Base-by-base conservation (phyloP, 2,113 vertebrate species). In the Scortum barcoo region DNA sequence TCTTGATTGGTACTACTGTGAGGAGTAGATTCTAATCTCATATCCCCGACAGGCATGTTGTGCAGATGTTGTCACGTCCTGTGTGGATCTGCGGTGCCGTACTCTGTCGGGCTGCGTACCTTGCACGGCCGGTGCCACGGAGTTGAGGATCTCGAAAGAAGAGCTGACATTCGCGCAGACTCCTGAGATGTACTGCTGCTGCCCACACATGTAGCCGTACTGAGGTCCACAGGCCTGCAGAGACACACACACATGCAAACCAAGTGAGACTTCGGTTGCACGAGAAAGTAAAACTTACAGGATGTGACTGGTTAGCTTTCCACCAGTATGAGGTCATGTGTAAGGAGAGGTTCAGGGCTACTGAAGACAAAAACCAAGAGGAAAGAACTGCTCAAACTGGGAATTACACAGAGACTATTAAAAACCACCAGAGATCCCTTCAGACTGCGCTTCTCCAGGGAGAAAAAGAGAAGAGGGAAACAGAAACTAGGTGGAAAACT, bases 161-260 rank as follows among this genome's bases (percentile, higher is more conserved):
- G 97, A 96, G 85, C 97, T 98, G 92, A 99, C 96, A 13, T 99
- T 97, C 10, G 97, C 96, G 67, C 98, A 99, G 79, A 99, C 96
- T 46, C 98, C 98, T 14, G 97, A 97, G 83, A 97, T 98, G 80
- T 97, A 99, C 92, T 97, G 97, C 92, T 97, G 89, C 80, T 95
- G 95, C 40, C 98, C 98, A 84, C 98, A 99, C 92, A 96, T 96
- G 84, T 99, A 99, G 69, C 97, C 97, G 48, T 99, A 99, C 85
- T 99, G 96, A 65, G 98, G 98, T 72, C 97, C 98, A 83, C 98
- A 99, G 28, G 98, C 97, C 98, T 99, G 92, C 48, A 81, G 89
- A 86, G 93, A 93, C 36, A 83, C 62, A 71, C 76, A 74, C 70
- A 68, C 44, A 80, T 48, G 58, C 58, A 86, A 58, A 91, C 53